Evolutionary conservation across 53 echinoderm and acorn worm genomes (phyloP).

Genomic region (Astropecten irregularis): DNA sequence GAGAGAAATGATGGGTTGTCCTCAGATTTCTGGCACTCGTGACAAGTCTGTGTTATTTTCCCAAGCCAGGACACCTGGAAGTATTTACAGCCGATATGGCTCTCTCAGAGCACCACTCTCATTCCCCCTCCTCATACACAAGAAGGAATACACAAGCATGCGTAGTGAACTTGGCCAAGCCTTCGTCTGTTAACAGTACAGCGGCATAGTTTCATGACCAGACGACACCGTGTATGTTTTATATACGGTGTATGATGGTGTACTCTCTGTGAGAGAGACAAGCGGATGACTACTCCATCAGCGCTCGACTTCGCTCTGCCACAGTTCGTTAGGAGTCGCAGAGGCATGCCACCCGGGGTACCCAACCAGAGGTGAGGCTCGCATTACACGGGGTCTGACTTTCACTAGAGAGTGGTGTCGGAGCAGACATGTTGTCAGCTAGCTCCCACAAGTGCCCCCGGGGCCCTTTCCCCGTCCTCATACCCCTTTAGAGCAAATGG

Average conservation of each 20-base stretch:
- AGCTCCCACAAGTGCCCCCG: background rate
- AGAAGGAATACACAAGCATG: constrained; percentile 22
- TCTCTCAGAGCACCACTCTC: no score
- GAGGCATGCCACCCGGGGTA: constrained; percentile 40
- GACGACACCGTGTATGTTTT: no score
- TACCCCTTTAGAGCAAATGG: no score
- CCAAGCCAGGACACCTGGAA: constrained; percentile 49
- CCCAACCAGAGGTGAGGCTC: constrained; percentile 22
- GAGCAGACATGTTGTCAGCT: background rate
- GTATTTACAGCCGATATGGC: constrained; percentile 37
- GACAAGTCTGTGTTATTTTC: constrained; percentile 38
- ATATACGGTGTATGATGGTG: no score
- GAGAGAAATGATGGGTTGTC: no score
- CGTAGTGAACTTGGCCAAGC: constrained; percentile 19
- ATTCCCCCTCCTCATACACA: no score
- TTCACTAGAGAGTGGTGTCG: background rate
- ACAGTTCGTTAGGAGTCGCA: constrained; percentile 34
- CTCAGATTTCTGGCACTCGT: no score
- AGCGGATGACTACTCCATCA: constrained; percentile 22
- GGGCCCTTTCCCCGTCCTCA: no score
- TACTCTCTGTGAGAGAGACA: no score
- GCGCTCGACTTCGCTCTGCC: constrained; percentile 45
- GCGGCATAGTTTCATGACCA: no score
- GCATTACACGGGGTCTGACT: constrained; percentile 11
- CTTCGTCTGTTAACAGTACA: no score